A percentile compares a stretch with the other conserved stretches of the same genome.
Evolutionary conservation across 2,113 vertebrate species (phyloP).

Genomic region (Australoheros scitulus): DNA sequence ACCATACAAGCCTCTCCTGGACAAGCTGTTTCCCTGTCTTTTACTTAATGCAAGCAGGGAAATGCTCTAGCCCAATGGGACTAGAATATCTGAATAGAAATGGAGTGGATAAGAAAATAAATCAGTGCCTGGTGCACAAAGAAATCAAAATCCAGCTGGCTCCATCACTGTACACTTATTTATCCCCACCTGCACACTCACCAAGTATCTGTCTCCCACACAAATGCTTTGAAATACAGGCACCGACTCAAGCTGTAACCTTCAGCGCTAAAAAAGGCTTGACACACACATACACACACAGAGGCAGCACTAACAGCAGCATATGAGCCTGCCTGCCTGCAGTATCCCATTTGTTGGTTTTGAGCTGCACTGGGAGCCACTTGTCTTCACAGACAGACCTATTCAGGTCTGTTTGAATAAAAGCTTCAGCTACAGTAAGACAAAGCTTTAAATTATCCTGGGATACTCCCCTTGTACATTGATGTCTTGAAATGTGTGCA

Average conservation of each 20-base stretch:
- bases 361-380: slow-evolving; percentile 49
- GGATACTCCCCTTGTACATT: slow-evolving; percentile 41
- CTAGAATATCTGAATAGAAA: slow-evolving; percentile 26
- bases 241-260: slow-evolving; percentile 26
- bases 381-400: slow-evolving; percentile 42
- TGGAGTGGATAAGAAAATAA: slow-evolving; percentile 6
- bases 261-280: slow-evolving; percentile 21
- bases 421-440: slow-evolving; percentile 43
- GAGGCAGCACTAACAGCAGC: background rate
- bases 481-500: slow-evolving; percentile 18
- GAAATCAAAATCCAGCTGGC: slow-evolving; percentile 35
- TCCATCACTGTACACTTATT: slow-evolving; percentile 21
- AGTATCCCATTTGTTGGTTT: slow-evolving; percentile 44
- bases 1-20: background rate
- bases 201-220: slow-evolving; percentile 27
- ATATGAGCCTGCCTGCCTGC: slow-evolving; percentile 12
- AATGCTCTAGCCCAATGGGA: background rate
- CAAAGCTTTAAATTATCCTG: slow-evolving; percentile 62
- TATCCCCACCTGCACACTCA: slow-evolving; percentile 13
- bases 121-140: slow-evolving; percentile 36
- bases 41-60: slow-evolving; percentile 18
- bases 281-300: slow-evolving; percentile 13
- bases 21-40: slow-evolving; percentile 3
- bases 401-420: slow-evolving; percentile 49
- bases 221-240: slow-evolving; percentile 22